phyloP scores from a whole-genome alignment of 2,888 invertebrate genomes.

The Eupithecia centaureata region DNA sequence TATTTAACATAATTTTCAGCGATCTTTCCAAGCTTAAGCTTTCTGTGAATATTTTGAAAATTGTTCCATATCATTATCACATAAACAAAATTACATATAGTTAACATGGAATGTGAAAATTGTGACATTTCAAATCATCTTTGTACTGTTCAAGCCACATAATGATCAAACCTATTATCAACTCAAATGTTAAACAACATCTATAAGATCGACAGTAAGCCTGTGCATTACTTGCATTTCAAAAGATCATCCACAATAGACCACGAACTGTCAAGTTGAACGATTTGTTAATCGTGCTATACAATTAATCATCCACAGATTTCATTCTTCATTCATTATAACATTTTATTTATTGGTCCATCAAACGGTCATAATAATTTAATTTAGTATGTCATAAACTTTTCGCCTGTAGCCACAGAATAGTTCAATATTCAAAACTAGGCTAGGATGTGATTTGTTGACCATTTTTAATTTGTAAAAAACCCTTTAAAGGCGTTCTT shows the following conservation, averaged over 20 bases:
- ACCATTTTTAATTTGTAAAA: no score
- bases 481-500: no score
- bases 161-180: slow-evolving; percentile 1
- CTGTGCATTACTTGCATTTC: slow-evolving; percentile 22
- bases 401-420: slow-evolving; percentile 27
- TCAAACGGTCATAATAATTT: slow-evolving; percentile 32
- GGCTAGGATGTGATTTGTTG: background rate
- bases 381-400: slow-evolving; percentile 36
- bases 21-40: background rate
- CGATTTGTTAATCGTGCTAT: slow-evolving; percentile 19
- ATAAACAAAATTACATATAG: no score
- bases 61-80: background rate
- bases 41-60: background rate
- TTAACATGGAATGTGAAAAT: background rate
- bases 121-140: background rate
- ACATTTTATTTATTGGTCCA: slow-evolving; percentile 34
- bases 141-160: background rate
- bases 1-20: no score
- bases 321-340: slow-evolving; percentile 31
- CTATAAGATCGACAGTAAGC: background rate
- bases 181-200: background rate
- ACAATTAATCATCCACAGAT: slow-evolving; percentile 32
- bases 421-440: slow-evolving; percentile 11
- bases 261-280: slow-evolving; percentile 8
- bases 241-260: slow-evolving; percentile 20